phyloP scores from a whole-genome alignment of 1,140 invertebrate species.

The Physella acuta region DNA sequence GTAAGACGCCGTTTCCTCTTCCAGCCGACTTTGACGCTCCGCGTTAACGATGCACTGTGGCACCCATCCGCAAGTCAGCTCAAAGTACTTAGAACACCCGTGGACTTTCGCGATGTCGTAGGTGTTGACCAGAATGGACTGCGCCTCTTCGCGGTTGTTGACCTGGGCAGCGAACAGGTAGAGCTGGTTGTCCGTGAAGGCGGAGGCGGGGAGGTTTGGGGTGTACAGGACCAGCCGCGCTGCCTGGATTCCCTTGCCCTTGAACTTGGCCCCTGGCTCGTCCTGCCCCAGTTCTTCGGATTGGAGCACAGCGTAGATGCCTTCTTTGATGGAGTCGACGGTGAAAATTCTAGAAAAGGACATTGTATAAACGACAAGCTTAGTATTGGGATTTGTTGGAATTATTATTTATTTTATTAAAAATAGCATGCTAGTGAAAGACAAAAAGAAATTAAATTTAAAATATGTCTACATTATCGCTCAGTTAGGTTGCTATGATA shows the following conservation, averaged over 20 bases:
- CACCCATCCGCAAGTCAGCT: not conserved
- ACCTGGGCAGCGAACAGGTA: not conserved
- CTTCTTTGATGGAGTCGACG: not conserved
- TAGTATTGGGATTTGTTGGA: no score
- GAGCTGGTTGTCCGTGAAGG: not conserved
- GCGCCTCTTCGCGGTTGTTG: not conserved
- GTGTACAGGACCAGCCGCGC: not conserved
- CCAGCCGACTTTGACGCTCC: no score
- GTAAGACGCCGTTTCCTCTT: not conserved
- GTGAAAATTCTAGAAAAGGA: not conserved
- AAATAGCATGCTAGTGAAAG: no score
- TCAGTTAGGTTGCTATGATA: no score
- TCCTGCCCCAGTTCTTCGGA: not conserved
- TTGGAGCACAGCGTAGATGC: not conserved
- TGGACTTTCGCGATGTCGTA: not conserved
- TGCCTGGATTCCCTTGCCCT: no score
- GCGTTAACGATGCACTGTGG: not conserved
- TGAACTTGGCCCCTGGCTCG: no score
- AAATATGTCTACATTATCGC: no score
- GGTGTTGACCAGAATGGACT: not conserved
- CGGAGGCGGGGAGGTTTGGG: not conserved
- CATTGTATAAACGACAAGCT: no score
- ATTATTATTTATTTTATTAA: no score
- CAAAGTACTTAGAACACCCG: no score
- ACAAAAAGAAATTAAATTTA: no score